Base-by-base conservation (phyloP, 92 coral and sea anemone species). In the Pocillopora grandis region DNA sequence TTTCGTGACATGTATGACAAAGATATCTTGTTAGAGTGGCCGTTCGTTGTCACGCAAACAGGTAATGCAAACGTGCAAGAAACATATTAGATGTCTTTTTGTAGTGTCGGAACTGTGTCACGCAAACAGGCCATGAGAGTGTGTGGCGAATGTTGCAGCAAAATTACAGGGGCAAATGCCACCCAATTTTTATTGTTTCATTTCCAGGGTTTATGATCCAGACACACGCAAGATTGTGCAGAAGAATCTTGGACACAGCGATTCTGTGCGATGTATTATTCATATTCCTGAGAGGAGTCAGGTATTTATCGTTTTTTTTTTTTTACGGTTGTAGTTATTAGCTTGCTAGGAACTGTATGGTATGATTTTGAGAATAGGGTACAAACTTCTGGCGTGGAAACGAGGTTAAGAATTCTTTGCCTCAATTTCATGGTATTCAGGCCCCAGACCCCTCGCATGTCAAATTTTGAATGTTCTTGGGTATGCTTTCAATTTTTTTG, bases 281-380 rank as follows among this genome's bases (percentile, higher is more conserved):
- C 99, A 96, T 86, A 88, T 96, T 58, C 99, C 99, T 12, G 99
- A 96, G 80, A 89, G 98, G 81, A 87, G 90, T 35, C 99, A 96
- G 94, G 99, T 96, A 66, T 79, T 78, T 20, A 82, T 71, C 36
- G 72, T 61, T 18, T 11, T n/a, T 16, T 9, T 31, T 27, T 12
- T 15, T 20, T 35, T 19, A 52, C n/a, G 15, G 31, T 11, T 67
- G 60, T 68, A 7, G 18, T 56, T 67, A 13, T 42, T 66, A 9
- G 19, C 33, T 57, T 1, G 5, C 9, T 33, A 66, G 21, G 71
- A 66, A 66, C 52, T 42, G 52, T 42, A 42, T 7, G 52, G 4
- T 42, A 42, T 7, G 52, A 42, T 42, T 42, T 42, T 42, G 8
- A 42, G 52, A 3, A 42, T 42, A 42, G 52, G 52, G 52, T 42